Evolutionary conservation across 1,140 invertebrate genomes (phyloP).

Genomic region (Argopecten irradians): DNA sequence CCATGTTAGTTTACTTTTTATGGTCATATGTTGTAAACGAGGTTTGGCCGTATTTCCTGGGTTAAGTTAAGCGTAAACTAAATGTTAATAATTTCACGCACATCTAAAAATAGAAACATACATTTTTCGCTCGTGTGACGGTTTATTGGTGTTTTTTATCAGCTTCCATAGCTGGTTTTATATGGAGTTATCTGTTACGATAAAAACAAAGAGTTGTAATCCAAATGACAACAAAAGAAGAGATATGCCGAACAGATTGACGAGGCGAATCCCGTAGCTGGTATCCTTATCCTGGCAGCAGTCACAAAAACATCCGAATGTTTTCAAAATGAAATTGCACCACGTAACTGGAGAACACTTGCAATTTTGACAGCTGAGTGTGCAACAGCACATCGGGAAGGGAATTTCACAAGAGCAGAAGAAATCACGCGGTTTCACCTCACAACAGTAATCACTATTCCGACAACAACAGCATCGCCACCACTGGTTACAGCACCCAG

Average conservation of each 20-base stretch:
- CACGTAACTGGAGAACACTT: constrained; percentile 45
- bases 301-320: constrained; percentile 46
- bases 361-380: constrained; percentile 39
- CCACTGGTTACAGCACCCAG: constrained; percentile 46
- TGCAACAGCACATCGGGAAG: constrained; percentile 47
- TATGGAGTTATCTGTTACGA: no score
- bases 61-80: no score
- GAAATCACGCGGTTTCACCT: constrained; percentile 34
- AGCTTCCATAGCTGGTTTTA: no score
- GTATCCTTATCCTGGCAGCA: constrained; percentile 38
- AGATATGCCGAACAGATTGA: constrained; percentile 41
- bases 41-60: no score
- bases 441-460: constrained; percentile 37
- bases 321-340: constrained; percentile 42
- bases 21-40: no score
- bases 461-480: constrained; percentile 51
- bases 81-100: no score
- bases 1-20: no score
- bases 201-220: constrained; percentile 35
- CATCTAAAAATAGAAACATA: no score
- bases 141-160: no score
- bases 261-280: constrained; percentile 39
- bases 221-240: constrained; percentile 34
- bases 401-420: constrained; percentile 48
- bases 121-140: no score